Base-by-base conservation (phyloP, 2,797 vertebrate genomes). In the Coregonus ussuriensis region DNA sequence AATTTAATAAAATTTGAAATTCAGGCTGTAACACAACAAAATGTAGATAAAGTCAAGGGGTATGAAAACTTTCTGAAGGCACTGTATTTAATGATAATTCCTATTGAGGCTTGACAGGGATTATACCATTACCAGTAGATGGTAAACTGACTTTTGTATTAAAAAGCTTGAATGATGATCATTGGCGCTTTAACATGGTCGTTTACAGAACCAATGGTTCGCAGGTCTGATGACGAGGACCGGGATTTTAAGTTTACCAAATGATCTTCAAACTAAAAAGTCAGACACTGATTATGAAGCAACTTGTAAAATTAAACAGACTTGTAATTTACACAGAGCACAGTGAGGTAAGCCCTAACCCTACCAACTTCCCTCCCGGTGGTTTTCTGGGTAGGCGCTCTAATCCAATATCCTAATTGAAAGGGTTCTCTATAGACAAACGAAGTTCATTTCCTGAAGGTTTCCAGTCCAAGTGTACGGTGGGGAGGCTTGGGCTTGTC, bases 331-430 rank as follows among this genome's bases (percentile, higher is more conserved):
- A 56, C 41, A 72, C 59, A 54, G 59, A 11, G 79, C 72, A 51
- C 62, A 71, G 59, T 35, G 41, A 47, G n/a, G 52, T 62, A 72
- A 75, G 7, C 25, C 21, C 21, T 72, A 65, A 53, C 33, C 79
- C n/a, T 25, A 79, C 53, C 53, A 72, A 41, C 47, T 14, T 6
- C 56, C 51, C 31, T 77, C 21, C 54, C 70, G 67, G 59, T 56
- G 52, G 54, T 47, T 47, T 53, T 69, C 29, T 25, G 54, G 65
- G 37, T 51, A 18, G 7, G 11, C 31, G 21, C 21, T 29, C 51
- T 83, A 86, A 80, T 80, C 75, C 80, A 77, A 72, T 37, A 70
- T 75, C 74, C 74, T 80, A 79, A 85, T 79, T 75, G 75, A 84
- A 74, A 66, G 31, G 68, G 77, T 72, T 75, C 71, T 37, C 33